Percentiles rank a stretch among this genome's conserved stretches.
These are phyloP conservation scores for Hemicentrotus pulcherrimus DNA, from an alignment of 35 echinoderm and acorn worm genomes.

Conservation along the genomic window DNA sequence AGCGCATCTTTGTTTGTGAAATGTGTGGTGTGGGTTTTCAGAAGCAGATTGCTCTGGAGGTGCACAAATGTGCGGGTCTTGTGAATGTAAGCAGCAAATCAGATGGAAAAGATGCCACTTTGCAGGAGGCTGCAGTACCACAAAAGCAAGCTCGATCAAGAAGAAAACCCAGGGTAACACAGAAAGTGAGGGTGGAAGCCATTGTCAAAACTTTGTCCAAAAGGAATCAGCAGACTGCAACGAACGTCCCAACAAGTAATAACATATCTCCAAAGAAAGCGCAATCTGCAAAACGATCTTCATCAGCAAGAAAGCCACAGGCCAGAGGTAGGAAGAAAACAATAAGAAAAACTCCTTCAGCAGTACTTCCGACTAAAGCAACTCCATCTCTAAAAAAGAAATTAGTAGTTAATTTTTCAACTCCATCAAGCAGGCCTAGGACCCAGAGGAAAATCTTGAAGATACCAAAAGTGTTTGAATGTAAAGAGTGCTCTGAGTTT, in stretches of 20 bases:
- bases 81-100: neutral
- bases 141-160: neutral
- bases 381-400: neutral
- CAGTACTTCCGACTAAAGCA: neutral
- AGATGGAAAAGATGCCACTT: neutral
- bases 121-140: neutral
- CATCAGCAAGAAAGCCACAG: neutral
- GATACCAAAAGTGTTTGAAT: slow-evolving; percentile 35
- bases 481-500: slow-evolving; percentile 8
- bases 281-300: neutral
- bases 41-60: neutral
- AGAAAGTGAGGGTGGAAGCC: slow-evolving; percentile 43
- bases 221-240: neutral
- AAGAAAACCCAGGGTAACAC: neutral
- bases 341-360: neutral
- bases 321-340: neutral
- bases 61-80: neutral
- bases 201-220: neutral
- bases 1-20: slow-evolving; percentile 26
- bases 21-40: slow-evolving; percentile 22
- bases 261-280: neutral
- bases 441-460: neutral
- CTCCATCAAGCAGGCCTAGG: neutral
- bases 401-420: neutral
- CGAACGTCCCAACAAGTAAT: neutral